Evolutionary conservation across 1,140 invertebrate genomes (phyloP), one percentile per base, ranked within the genome.

Genomic region (Argopecten irradians): DNA sequence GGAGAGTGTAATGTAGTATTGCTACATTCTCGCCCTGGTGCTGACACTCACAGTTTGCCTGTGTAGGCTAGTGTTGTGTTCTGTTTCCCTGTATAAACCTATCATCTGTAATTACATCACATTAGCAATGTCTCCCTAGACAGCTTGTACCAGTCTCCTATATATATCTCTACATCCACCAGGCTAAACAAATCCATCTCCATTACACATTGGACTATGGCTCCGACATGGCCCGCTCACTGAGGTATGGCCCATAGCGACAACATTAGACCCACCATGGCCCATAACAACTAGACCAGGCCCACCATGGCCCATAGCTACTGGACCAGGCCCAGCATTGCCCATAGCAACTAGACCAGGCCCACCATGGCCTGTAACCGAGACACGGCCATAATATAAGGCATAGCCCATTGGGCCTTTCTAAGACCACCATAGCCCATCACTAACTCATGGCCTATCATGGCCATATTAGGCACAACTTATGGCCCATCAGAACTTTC

Each of bases 81-180:
- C 55, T 46, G 55, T 71, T 71, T 28, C 55, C 55, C 55, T 71
- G 55, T 71, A 71, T 71, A 71, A 71, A 71, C 55, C 55, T 71
- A 71, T 71, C 55, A 71, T 71, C 55, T 71, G 55, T 71, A 71
- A 71, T 71, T 71, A 71, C 55, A 71, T 71, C 55, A 71, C 55
- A 71, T 71, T 71, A 71, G 55, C 55, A 71, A 71, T 71, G 55
- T 71, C 55, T 71, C 55, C 55, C 55, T 71, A 71, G 55, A 71
- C 55, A 71, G 55, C 14, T 71, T 71, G 55, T 71, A 8, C 55
- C 55, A 28, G 55, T 71, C 55, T 71, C 22, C 55, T 71, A 3
- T 28, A 71, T n/a, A 71, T n/a, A n/a, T n/a, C n/a, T 71, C 55
- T 71, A 71, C 22, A 71, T 3, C 22, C 55, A 71, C 55, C n/a